Percentiles rank a stretch among this genome's conserved stretches.
These are phyloP conservation scores for Porites cylindrica DNA, from an alignment of 92 coral and sea anemone genomes.

Conservation along the genomic window DNA sequence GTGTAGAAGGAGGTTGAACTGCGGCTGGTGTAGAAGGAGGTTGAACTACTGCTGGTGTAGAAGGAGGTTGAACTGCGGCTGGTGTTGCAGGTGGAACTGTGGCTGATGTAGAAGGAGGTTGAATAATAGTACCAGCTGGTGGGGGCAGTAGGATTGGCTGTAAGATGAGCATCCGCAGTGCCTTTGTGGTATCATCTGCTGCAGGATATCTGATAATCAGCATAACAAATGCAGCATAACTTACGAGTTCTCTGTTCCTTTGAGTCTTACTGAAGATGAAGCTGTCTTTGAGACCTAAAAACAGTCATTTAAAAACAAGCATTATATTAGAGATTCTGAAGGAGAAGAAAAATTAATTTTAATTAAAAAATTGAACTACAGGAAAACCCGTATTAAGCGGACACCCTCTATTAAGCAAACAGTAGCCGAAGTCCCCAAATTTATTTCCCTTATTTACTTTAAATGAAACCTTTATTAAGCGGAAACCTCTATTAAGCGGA, in stretches of 20 bases:
- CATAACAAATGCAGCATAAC: slow-evolving; percentile 56
- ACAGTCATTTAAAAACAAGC: too few relatives aligned
- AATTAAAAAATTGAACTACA: too few relatives aligned
- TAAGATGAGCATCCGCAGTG: slow-evolving; percentile 17
- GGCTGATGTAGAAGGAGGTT: neutral
- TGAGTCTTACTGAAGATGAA: slow-evolving; percentile 24
- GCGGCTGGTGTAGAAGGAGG: neutral
- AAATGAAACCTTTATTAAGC: neutral
- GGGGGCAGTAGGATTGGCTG: slow-evolving; percentile 38
- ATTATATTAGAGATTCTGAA: neutral
- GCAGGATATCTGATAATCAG: slow-evolving; percentile 26
- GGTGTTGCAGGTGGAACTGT: neutral
- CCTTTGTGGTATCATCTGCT: slow-evolving; percentile 12
- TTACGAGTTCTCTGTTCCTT: slow-evolving; percentile 15
- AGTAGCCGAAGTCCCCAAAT: too few relatives aligned
- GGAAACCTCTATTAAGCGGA: too few relatives aligned
- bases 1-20: neutral
- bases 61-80: too few relatives aligned
- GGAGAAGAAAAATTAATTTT: too few relatives aligned
- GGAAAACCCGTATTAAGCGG: neutral
- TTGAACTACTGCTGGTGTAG: too few relatives aligned
- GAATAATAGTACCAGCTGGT: neutral
- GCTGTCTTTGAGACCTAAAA: slow-evolving; percentile 22
- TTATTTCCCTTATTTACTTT: too few relatives aligned
- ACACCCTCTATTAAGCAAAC: too few relatives aligned